phyloP scores from a whole-genome alignment of 2,888 invertebrate species.

The Nomada ruficornis region DNA sequence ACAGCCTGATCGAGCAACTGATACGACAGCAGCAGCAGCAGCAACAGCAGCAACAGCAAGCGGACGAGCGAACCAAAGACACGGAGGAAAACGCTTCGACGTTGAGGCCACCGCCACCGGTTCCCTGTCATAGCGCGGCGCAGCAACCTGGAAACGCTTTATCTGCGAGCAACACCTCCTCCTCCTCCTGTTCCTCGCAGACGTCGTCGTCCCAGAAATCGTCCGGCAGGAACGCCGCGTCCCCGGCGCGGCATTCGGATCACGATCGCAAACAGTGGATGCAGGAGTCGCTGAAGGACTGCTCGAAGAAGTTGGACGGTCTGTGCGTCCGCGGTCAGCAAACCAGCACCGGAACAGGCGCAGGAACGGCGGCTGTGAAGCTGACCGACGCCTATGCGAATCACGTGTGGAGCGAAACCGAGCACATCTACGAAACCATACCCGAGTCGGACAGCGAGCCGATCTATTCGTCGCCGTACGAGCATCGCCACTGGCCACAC shows the following conservation, averaged over 20 bases:
- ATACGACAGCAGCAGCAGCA: slow-evolving; percentile 81
- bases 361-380: slow-evolving; percentile 74
- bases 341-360: slow-evolving; percentile 79
- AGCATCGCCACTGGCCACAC: slow-evolving; percentile 78
- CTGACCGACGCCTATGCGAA: slow-evolving; percentile 79
- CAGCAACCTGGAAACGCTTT: slow-evolving; percentile 33
- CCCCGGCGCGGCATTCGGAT: slow-evolving; percentile 74
- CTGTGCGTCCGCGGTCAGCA: slow-evolving; percentile 71
- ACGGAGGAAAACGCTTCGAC: slow-evolving; percentile 74
- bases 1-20: slow-evolving; percentile 85
- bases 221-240: slow-evolving; percentile 67
- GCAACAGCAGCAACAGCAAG: slow-evolving; percentile 80
- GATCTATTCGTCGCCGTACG: slow-evolving; percentile 88
- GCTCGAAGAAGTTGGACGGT: slow-evolving; percentile 76
- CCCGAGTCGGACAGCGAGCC: slow-evolving; percentile 88
- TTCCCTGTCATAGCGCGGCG: slow-evolving; percentile 79
- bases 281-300: slow-evolving; percentile 78
- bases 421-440: slow-evolving; percentile 89
- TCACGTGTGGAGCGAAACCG: slow-evolving; percentile 85
- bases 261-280: slow-evolving; percentile 76
- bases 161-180: slow-evolving; percentile 62
- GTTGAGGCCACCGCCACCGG: slow-evolving; percentile 77
- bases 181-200: slow-evolving; percentile 74
- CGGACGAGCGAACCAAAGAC: slow-evolving; percentile 77
- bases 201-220: slow-evolving; percentile 71